phyloP scores from a whole-genome alignment of 2,888 invertebrate species.

The Latrodectus hesperus region DNA sequence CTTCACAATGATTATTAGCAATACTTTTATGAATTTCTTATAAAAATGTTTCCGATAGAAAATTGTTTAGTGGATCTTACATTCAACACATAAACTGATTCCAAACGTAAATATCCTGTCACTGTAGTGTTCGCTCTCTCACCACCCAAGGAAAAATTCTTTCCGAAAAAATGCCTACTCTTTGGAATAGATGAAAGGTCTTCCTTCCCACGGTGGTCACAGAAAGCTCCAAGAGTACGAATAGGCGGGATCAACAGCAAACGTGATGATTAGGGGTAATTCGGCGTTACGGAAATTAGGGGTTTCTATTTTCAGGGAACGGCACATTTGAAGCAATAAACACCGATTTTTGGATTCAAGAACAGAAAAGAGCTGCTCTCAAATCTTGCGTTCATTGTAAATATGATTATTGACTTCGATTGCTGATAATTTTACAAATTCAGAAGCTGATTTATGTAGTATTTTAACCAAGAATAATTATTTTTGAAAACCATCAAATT shows the following conservation, averaged over 20 bases:
- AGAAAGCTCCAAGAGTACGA: slow-evolving; percentile 5
- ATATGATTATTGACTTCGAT: no score
- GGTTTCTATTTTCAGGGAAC: slow-evolving; percentile 27
- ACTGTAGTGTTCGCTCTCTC: not conserved
- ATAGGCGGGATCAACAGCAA: slow-evolving; percentile 24
- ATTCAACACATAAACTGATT: no score
- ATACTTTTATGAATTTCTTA: no score
- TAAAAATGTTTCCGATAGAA: no score
- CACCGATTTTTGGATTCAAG: not conserved
- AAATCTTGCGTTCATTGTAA: no score
- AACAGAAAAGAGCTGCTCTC: not conserved
- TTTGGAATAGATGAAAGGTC: slow-evolving; percentile 2
- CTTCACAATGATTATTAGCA: no score
- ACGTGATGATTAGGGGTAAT: slow-evolving; percentile 42
- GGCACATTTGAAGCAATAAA: slow-evolving; percentile 31
- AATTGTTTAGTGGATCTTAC: no score
- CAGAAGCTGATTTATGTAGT: no score
- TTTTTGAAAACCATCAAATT: no score
- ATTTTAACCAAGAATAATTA: no score
- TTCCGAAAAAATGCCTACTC: not conserved
- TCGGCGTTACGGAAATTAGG: slow-evolving; percentile 33
- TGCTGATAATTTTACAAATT: no score
- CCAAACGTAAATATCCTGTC: no score
- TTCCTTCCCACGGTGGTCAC: slow-evolving; percentile 27
- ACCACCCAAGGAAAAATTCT: not conserved